Percentiles rank a stretch among this genome's conserved stretches.
Evolutionary conservation across 2,113 vertebrate species (phyloP).

Genomic region (Xiphias gladius): DNA sequence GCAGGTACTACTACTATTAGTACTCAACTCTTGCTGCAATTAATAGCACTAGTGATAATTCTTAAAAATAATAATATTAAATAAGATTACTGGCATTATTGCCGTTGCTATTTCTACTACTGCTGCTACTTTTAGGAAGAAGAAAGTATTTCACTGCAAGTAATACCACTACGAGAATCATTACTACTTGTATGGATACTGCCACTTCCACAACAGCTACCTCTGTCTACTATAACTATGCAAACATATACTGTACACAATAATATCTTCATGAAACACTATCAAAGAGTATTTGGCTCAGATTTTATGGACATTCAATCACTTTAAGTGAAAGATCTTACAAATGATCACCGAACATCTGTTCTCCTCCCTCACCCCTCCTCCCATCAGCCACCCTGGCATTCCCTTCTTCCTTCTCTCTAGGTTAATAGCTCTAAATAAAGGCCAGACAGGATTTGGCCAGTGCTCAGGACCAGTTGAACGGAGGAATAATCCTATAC

Average conservation of each 20-base stretch:
- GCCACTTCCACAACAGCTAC: no score
- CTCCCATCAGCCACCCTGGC: slow-evolving; percentile 28
- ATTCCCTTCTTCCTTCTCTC: slow-evolving; percentile 20
- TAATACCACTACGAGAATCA: background rate
- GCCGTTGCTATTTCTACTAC: background rate
- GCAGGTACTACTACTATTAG: background rate
- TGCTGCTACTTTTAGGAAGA: background rate
- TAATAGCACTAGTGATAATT: background rate
- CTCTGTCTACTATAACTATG: background rate
- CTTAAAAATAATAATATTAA: background rate
- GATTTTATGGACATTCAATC: background rate
- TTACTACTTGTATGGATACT: background rate
- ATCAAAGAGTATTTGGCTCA: background rate
- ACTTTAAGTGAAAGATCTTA: slow-evolving; percentile 8
- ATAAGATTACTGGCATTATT: background rate
- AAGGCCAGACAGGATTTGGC: slow-evolving; percentile 68
- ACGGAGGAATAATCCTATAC: slow-evolving; percentile 75
- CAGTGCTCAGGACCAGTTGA: slow-evolving; percentile 39
- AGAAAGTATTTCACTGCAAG: background rate
- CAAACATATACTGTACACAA: background rate
- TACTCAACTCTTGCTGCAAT: background rate
- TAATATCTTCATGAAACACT: background rate
- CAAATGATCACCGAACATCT: slow-evolving; percentile 6
- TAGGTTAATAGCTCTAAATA: slow-evolving; percentile 82
- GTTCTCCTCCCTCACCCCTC: slow-evolving; percentile 10